These are phyloP conservation scores for Sebastiscus albofasciatus DNA, from an alignment of 2,797 vertebrate genomes.

Conservation along the genomic window DNA sequence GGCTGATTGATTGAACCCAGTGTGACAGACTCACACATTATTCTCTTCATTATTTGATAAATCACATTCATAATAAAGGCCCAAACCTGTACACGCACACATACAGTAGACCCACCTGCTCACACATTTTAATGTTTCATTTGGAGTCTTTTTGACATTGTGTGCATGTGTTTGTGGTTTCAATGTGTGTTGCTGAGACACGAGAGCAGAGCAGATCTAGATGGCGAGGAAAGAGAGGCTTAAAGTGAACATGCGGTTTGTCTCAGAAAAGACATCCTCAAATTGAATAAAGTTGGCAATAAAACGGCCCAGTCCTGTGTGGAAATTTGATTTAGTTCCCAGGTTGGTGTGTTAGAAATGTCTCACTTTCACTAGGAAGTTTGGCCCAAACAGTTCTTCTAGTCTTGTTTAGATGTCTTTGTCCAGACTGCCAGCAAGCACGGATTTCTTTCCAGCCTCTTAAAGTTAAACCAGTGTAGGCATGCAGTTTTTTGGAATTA, in stretches of 20 bases:
- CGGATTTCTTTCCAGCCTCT: not conserved
- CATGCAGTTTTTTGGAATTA: not conserved
- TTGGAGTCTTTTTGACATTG: not conserved
- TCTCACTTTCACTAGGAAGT: not conserved
- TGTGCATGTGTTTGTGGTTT: conserved; percentile 6
- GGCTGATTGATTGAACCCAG: conserved; percentile 16
- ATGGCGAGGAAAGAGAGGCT: conserved; percentile 31
- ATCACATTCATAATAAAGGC: not conserved
- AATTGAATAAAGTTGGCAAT: not conserved
- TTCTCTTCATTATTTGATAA: not conserved
- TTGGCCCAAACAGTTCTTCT: not conserved
- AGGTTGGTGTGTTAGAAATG: not conserved
- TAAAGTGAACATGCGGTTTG: not conserved
- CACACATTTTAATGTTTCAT: not conserved
- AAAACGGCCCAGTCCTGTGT: not conserved
- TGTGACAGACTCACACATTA: conserved; percentile 10
- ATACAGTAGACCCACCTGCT: not conserved
- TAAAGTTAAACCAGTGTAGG: not conserved
- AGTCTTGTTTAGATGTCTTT: not conserved
- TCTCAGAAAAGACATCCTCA: not conserved
- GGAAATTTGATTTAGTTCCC: not conserved
- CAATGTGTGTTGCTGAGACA: not conserved
- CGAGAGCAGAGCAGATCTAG: conserved; percentile 2
- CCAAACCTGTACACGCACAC: not conserved
- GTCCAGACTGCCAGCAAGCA: conserved; percentile 17